Evolutionary conservation across 2,113 vertebrate species (phyloP), one percentile per base, ranked within the genome.

Genomic region (Aldabrachelys gigantea): DNA sequence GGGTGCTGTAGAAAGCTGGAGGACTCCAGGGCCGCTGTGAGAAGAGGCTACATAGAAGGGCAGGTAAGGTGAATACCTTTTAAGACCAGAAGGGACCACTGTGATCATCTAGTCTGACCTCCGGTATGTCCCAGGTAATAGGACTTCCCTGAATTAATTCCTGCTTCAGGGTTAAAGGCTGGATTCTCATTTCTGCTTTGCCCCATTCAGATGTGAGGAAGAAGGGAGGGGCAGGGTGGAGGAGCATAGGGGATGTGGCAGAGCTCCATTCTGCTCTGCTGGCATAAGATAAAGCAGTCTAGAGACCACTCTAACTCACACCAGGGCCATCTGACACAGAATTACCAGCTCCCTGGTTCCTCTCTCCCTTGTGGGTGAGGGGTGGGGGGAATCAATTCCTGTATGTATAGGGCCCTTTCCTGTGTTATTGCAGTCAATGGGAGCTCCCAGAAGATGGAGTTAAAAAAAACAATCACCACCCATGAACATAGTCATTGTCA

Each of bases 271-370:
- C 16, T 38, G 65, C 17, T 5, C 17, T 17, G 65, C 65, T 69
- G 35, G 19, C 35, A 69, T 69, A 69, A 69, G 65, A 69, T 35
- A 21, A 38, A 21, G 4, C 35, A 9, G 6, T 10, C 27, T 0
- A 0, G 2, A 35, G 21, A 4, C 38, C 81, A 53, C 19, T 80
- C 82, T 72, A 75, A 0, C 17, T 89, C 11, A 2, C 1, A 2
- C 19, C 2, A 65, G 35, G 25, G 13, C 8, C 49, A 62, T 3
- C 38, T 53, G 27, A 50, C 83, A 35, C 80, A 2, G 6, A 69
- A 47, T 47, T 79, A 14, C 9, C 44, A 81, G 38, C 10, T 1
- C 16, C 41, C 4, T 52, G 54, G 10, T 4, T 22, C 25, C 52
- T 13, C 44, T 29, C 4, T 21, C 41, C 10, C 1, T 89, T 24